These are phyloP conservation scores for Ceratotherium simum DNA, from an alignment of 2,113 vertebrate genomes.

Conservation along the genomic window DNA sequence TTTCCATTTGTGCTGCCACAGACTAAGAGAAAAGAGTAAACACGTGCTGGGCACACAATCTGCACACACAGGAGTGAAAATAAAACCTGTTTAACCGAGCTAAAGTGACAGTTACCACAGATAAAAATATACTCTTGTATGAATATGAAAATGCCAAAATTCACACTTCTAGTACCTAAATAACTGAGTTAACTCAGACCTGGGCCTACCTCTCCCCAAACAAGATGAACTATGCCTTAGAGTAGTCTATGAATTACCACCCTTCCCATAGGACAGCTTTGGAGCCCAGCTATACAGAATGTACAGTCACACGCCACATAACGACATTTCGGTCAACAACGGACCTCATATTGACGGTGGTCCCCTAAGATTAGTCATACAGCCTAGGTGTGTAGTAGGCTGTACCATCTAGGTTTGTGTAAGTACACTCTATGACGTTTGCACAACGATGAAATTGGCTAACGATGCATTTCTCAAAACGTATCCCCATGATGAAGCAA, in stretches of 20 bases:
- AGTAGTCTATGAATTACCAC: background rate
- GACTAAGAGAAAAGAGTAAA: constrained; percentile 8
- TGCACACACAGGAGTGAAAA: constrained; percentile 55
- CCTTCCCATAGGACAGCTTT: background rate
- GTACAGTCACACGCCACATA: no score
- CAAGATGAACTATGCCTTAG: background rate
- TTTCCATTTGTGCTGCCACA: constrained; percentile 33
- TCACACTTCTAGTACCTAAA: background rate
- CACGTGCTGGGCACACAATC: constrained; percentile 43
- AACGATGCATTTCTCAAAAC: no score
- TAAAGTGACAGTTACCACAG: constrained; percentile 30
- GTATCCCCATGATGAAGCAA: no score
- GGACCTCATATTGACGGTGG: no score
- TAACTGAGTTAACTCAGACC: background rate
- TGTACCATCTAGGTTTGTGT: no score
- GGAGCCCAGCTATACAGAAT: background rate
- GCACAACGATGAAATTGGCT: no score
- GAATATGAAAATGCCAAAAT: background rate
- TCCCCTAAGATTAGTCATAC: no score
- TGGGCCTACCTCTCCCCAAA: background rate
- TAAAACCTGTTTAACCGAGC: constrained; percentile 40
- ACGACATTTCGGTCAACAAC: no score
- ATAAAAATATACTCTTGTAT: constrained; percentile 39
- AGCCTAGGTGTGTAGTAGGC: no score
- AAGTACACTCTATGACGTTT: no score